A percentile compares a stretch with the other conserved stretches of the same genome.
phyloP scores from a whole-genome alignment of 2,888 invertebrate genomes.

The Sesia bembeciformis region DNA sequence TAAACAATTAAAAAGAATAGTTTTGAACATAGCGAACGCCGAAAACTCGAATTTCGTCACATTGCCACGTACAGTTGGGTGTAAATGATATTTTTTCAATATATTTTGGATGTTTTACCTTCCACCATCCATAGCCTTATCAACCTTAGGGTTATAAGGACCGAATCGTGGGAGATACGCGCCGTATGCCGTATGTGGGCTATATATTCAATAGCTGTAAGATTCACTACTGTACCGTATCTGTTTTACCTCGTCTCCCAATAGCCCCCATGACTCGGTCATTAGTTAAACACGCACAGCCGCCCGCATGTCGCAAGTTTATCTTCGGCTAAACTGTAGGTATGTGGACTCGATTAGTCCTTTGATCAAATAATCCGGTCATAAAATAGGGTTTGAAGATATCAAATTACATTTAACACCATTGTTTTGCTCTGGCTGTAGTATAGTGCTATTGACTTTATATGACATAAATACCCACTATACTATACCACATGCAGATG shows the following conservation, averaged over 20 bases:
- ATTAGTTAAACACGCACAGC: slow-evolving; percentile 74
- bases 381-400: slow-evolving; percentile 68
- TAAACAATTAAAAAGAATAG: no score
- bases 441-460: slow-evolving; percentile 18
- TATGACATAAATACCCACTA: background rate
- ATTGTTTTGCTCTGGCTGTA: slow-evolving; percentile 45
- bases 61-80: no score
- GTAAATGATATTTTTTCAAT: no score
- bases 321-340: slow-evolving; percentile 70
- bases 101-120: no score
- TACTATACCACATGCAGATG: no score
- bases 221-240: background rate
- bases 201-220: no score
- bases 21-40: no score
- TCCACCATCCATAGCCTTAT: no score
- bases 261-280: slow-evolving; percentile 63
- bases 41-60: no score
- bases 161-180: no score
- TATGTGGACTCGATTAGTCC: slow-evolving; percentile 72
- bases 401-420: slow-evolving; percentile 67
- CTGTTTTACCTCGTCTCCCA: slow-evolving; percentile 3
- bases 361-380: slow-evolving; percentile 72
- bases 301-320: slow-evolving; percentile 74
- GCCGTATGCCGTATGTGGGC: no score
- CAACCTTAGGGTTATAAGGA: no score